Evolutionary conservation across 2,797 vertebrate genomes (phyloP), one percentile per base, ranked within the genome.

Genomic region (Paramormyrops hopkinsi): DNA sequence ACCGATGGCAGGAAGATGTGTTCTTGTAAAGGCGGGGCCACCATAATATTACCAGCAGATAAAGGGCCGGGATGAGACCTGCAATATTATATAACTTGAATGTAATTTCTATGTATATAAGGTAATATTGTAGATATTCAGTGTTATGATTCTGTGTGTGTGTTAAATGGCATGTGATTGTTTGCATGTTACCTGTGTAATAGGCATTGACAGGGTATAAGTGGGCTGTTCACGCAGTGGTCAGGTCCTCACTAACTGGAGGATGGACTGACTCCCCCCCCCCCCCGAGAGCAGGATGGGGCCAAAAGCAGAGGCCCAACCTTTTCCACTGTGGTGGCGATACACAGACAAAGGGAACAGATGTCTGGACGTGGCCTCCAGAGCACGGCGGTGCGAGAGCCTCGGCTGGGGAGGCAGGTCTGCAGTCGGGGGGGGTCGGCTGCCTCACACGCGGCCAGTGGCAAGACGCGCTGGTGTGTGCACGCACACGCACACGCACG

Each of bases 401-500:
- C 4, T 46, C 33, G 37, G 54, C 19, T 65, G 19, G 69, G 51
- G 12, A 62, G 51, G 37, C 79, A 14, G 53, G 44, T 84, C 79
- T 48, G 56, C 79, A 50, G 56, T 85, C 79, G 29, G n/a, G 12
- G 2, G 29, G 33, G 53, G 9, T 85, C 88, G 41, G 33, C 69
- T 37, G 19, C 44, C 53, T 50, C 90, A 84, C 91, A 88, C 87
- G 90, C 90, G 90, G 89, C 85, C 89, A 85, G 37, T 59, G 50
- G 33, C 22, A 3, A 89, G 46, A 83, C 25, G 41, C 51, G n/a
- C 37, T n/a, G 19, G 53, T n/a, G 53, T 8, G 69, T 33, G 69
- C 41, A 5, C 54, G 19, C 76, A 19, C 37, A 29, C 22, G 7
- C 89, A 54, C 90, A 92, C 33, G 91, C 87, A 51, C 90, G 92